These are phyloP conservation scores for Ramphastos sulfuratus DNA, from an alignment of 2,113 vertebrate genomes.

Conservation along the genomic window DNA sequence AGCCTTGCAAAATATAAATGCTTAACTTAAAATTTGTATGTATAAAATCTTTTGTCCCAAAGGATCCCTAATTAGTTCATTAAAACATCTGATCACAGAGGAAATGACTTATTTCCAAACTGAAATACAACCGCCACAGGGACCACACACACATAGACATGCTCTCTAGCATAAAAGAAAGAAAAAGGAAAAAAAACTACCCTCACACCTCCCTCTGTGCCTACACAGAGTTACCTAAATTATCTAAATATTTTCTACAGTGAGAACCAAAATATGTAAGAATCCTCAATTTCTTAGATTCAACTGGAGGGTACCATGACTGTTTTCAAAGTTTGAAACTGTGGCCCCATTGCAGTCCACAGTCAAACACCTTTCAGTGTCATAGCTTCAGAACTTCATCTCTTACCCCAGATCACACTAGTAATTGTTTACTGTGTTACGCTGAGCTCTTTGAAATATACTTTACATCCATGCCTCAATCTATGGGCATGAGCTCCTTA, in stretches of 20 bases:
- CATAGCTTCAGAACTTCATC: neutral
- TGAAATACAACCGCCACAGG: neutral
- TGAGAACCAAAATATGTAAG: neutral
- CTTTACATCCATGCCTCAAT: neutral
- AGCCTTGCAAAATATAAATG: neutral
- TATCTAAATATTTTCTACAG: neutral
- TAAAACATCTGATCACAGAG: neutral
- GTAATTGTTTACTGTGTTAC: neutral
- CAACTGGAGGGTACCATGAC: neutral
- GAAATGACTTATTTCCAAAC: constrained; percentile 1
- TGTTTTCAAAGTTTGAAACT: neutral
- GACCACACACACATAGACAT: neutral
- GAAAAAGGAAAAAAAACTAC: neutral
- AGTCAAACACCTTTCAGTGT: neutral
- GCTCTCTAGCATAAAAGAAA: neutral
- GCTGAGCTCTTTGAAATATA: neutral
- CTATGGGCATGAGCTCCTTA: neutral
- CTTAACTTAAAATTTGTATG: constrained; percentile 2
- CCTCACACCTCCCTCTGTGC: neutral
- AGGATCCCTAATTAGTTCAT: neutral
- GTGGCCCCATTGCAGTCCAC: neutral
- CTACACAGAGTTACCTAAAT: neutral
- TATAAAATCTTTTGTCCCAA: neutral
- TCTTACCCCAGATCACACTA: neutral
- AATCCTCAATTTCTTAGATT: neutral